These are phyloP conservation scores for Unio pictorum DNA, from an alignment of 2,888 invertebrate genomes.

Conservation along the genomic window DNA sequence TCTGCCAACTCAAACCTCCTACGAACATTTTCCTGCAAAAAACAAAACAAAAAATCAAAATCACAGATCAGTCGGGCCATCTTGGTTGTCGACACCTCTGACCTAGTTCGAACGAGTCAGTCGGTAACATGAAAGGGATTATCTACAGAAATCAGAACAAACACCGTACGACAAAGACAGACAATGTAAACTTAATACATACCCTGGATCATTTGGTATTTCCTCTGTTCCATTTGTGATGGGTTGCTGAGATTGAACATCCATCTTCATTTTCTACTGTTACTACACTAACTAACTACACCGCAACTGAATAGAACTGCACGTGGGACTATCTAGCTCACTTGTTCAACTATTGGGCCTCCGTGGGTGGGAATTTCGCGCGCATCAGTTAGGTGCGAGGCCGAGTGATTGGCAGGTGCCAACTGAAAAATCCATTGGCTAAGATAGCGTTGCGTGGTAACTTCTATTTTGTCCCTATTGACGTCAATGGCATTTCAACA, in stretches of 20 bases:
- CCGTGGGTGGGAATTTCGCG: conserved; percentile 61
- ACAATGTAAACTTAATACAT: conserved; percentile 69
- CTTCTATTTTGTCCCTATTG: no score
- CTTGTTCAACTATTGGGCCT: conserved; percentile 51
- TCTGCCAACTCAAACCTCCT: conserved; percentile 99
- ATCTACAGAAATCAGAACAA: conserved; percentile 26
- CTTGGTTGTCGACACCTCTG: conserved; percentile 35
- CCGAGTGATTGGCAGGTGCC: conserved; percentile 55
- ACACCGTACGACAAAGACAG: conserved; percentile 78
- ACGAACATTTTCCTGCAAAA: conserved; percentile 99
- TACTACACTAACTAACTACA: conserved; percentile 57
- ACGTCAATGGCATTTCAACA: no score
- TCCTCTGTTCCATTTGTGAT: conserved; percentile 75
- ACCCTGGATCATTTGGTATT: conserved; percentile 96
- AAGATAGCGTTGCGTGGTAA: no score
- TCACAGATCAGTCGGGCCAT: conserved; percentile 21
- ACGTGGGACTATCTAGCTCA: conserved; percentile 45
- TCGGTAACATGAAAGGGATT: conserved; percentile 38
- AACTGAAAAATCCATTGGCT: no score
- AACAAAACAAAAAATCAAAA: conserved; percentile 71
- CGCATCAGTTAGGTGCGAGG: conserved; percentile 56
- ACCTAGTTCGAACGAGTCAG: conserved; percentile 45
- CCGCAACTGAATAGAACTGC: conserved; percentile 48
- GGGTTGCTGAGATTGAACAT: conserved; percentile 54
- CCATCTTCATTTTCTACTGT: conserved; percentile 62